Evolutionary conservation across 1,140 invertebrate species (phyloP).

Genomic region (Trypoxylus dichotomus): DNA sequence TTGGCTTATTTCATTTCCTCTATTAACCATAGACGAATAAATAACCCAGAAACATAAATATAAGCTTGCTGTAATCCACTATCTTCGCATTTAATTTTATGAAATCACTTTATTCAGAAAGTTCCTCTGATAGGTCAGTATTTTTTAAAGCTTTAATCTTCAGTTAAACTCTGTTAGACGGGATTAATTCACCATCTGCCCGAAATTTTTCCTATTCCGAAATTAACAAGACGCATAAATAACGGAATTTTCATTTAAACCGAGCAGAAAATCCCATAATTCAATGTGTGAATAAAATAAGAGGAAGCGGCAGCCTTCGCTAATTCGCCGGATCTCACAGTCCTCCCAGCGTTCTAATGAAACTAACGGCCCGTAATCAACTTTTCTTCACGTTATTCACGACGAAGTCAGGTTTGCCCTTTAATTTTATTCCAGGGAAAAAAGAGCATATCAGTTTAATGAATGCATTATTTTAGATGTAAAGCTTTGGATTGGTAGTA

Average conservation of each 20-base stretch:
- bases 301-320: neutral
- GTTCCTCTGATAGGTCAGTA: neutral
- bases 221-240: constrained; percentile 31
- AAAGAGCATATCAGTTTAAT: neutral
- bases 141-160: neutral
- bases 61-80: neutral
- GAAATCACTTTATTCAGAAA: neutral
- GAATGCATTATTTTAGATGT: neutral
- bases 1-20: too few relatives aligned
- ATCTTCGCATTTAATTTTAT: neutral
- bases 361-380: constrained; percentile 30
- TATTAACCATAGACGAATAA: too few relatives aligned
- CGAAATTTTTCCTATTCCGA: neutral
- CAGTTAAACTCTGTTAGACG: neutral
- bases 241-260: constrained; percentile 32
- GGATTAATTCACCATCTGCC: neutral
- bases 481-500: too few relatives aligned
- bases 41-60: too few relatives aligned
- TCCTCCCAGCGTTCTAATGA: neutral
- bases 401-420: neutral
- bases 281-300: constrained; percentile 32
- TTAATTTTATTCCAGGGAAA: neutral
- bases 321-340: neutral
- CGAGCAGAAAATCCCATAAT: constrained; percentile 31
- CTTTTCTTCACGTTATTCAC: constrained; percentile 20